A percentile compares a stretch with the other conserved stretches of the same genome.
Conservation (phyloP, 2,113 vertebrate genomes). For the Falco punctatus region DNA sequence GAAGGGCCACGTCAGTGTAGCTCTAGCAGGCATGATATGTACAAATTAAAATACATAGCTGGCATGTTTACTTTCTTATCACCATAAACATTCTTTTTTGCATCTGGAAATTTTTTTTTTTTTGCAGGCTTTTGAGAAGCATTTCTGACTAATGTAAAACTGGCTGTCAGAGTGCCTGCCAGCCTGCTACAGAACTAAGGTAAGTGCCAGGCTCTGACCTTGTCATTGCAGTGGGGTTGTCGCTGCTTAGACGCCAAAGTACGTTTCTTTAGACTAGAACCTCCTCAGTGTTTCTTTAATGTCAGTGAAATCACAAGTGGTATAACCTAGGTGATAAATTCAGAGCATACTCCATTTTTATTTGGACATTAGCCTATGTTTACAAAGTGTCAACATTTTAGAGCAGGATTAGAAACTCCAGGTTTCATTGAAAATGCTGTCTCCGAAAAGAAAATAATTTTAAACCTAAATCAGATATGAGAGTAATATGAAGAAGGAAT, state of each 20-base stretch:
- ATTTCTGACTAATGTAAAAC: neutral
- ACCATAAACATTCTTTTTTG: neutral
- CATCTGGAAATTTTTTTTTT: neutral
- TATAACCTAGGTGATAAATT: neutral
- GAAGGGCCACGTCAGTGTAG: neutral
- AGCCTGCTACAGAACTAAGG: neutral
- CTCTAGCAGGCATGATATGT: neutral
- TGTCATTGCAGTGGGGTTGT: accelerated
- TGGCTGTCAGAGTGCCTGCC: neutral
- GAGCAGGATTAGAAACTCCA: neutral
- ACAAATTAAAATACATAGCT: neutral
- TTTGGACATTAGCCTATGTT: neutral
- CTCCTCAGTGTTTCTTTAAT: neutral
- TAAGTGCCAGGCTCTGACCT: neutral
- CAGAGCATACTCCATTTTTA: neutral
- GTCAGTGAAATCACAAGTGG: neutral
- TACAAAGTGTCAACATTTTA: neutral
- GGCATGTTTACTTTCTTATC: neutral
- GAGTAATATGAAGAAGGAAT: neutral
- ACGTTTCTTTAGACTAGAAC: neutral
- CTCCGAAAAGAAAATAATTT: neutral
- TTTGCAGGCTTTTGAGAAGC: neutral
- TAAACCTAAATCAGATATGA: neutral
- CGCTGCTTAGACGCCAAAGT: neutral
- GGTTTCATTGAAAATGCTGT: neutral